Base-by-base conservation (phyloP, 2,113 vertebrate genomes). In the Apistogramma diplotaenia region DNA sequence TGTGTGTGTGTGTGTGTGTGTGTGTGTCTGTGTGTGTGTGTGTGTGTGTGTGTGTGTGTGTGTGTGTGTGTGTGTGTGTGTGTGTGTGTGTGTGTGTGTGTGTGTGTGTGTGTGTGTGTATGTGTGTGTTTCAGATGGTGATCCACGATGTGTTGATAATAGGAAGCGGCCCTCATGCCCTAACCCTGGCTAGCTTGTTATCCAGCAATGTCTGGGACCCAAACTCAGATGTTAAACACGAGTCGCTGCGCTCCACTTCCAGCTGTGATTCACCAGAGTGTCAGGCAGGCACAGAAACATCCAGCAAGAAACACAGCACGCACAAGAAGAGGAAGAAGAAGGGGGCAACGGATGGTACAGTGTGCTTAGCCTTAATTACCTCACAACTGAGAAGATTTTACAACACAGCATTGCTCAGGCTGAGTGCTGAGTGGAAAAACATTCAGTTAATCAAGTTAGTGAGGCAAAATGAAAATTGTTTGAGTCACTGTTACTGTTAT, bases 81-180 rank as follows among this genome's bases (percentile, higher is more conserved):
- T n/a, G n/a, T n/a, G n/a, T n/a, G n/a, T n/a, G n/a, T n/a, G n/a
- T n/a, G n/a, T n/a, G n/a, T n/a, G n/a, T n/a, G n/a, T n/a, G n/a
- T n/a, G n/a, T n/a, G n/a, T n/a, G n/a, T n/a, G n/a, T n/a, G n/a
- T n/a, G n/a, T n/a, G n/a, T n/a, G n/a, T n/a, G n/a, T n/a, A n/a
- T n/a, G n/a, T n/a, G n/a, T 79, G 15, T 74, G 82, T 90, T 88
- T 83, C 84, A 92, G 91, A 85, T 81, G 85, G 87, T 62, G 62
- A 90, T 94, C 61, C 70, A 95, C 6, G 95, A 96, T 76, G 94
- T 95, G 58, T 85, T 96, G 61, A 93, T 96, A 76, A 86, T 95
- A 29, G 95, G 95, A 21, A 88, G 89, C 3, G 95, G 95, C 9
- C 95, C 94, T 78, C 95, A 96, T 76, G 95, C 94, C 46, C 70